Conservation (phyloP, 2,113 vertebrate genomes). For the Bungarus multicinctus region DNA sequence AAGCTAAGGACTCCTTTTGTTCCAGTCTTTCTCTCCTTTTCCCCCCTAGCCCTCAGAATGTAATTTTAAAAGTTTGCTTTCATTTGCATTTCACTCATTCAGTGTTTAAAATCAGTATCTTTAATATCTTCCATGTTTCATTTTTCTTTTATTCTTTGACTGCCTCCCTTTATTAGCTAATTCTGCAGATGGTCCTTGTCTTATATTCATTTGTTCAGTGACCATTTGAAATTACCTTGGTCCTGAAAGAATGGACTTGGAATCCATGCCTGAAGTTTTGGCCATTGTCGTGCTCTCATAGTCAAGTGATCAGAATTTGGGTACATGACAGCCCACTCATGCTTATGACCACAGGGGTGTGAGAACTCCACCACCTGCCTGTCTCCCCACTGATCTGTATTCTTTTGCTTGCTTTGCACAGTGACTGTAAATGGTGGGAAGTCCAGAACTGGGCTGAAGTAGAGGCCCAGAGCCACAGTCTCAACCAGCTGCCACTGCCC, state of each 20-base stretch:
- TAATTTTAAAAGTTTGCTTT: background rate
- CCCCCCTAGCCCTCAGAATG: background rate
- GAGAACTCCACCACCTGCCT: background rate
- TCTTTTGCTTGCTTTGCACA: background rate
- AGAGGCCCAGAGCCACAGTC: background rate
- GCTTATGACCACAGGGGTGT: background rate
- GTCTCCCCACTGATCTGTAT: background rate
- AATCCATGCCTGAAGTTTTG: background rate
- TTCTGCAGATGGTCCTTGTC: background rate
- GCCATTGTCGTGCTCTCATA: background rate
- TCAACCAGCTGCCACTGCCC: background rate
- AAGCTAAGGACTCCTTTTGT: background rate
- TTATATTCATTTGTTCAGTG: background rate
- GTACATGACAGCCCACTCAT: background rate
- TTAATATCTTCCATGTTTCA: background rate
- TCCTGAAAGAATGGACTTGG: background rate
- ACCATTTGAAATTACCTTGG: background rate
- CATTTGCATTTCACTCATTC: background rate
- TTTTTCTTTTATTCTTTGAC: background rate
- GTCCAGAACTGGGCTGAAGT: background rate
- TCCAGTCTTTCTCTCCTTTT: too few relatives aligned
- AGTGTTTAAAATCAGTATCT: background rate
- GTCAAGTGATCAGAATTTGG: background rate
- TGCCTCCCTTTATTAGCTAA: background rate
- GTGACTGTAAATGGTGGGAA: background rate